Evolutionary conservation across 2,113 vertebrate species (phyloP).

Genomic region (human (Homo sapiens)): GRCh38 chr13:109594501-109595000

Average conservation of each 20-base stretch:
- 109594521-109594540: background rate
- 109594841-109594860: background rate
- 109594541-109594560: rapidly evolving
- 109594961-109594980: background rate
- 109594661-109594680: background rate
- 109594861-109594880: background rate
- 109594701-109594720: background rate
- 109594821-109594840: background rate
- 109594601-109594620: background rate
- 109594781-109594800: background rate
- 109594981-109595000: background rate
- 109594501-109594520: background rate
- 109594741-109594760: background rate
- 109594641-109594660: background rate
- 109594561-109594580: background rate
- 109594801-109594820: rapidly evolving
- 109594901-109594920: background rate
- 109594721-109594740: background rate
- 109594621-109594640: background rate
- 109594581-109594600: background rate
- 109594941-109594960: background rate
- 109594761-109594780: background rate
- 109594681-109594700: background rate
- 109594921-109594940: background rate
- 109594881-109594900: background rate